These are phyloP conservation scores for Mormoops blainvillei DNA, from an alignment of 2,113 vertebrate species.

Conservation along the genomic window DNA sequence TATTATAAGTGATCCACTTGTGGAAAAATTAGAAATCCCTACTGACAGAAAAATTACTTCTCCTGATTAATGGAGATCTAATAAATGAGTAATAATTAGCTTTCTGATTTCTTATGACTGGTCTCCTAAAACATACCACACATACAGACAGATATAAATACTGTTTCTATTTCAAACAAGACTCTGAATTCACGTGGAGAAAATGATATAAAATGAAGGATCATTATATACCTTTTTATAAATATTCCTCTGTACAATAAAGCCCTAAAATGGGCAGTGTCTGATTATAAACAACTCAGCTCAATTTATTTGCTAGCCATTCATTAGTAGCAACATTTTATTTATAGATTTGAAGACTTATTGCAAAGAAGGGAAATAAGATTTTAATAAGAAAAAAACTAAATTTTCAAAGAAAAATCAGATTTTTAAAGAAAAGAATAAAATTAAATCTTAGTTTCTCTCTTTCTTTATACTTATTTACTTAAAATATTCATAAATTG, in stretches of 20 bases:
- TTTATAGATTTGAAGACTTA: neutral
- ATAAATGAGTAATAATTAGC: constrained; percentile 77
- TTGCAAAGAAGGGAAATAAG: constrained; percentile 12
- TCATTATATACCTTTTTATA: constrained; percentile 51
- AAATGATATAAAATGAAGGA: constrained; percentile 61
- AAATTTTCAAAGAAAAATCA: neutral
- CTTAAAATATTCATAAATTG: neutral
- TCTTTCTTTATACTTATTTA: neutral
- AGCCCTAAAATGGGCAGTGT: constrained; percentile 36
- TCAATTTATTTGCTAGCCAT: constrained; percentile 26
- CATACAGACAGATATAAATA: constrained; percentile 40
- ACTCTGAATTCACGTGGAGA: constrained; percentile 47
- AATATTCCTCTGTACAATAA: constrained; percentile 59
- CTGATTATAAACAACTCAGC: constrained; percentile 32
- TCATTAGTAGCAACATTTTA: neutral
- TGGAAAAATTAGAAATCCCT: constrained; percentile 68
- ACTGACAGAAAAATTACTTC: constrained; percentile 58
- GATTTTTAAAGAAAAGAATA: neutral
- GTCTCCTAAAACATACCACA: constrained; percentile 38
- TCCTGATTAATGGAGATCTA: constrained; percentile 62
- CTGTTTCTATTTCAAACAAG: constrained; percentile 37
- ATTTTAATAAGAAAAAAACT: neutral
- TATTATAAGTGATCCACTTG: constrained; percentile 59
- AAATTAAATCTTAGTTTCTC: neutral
- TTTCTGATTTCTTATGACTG: constrained; percentile 62